Conservation (phyloP, 2,113 vertebrate genomes). For the Dissostichus mawsoni region DNA sequence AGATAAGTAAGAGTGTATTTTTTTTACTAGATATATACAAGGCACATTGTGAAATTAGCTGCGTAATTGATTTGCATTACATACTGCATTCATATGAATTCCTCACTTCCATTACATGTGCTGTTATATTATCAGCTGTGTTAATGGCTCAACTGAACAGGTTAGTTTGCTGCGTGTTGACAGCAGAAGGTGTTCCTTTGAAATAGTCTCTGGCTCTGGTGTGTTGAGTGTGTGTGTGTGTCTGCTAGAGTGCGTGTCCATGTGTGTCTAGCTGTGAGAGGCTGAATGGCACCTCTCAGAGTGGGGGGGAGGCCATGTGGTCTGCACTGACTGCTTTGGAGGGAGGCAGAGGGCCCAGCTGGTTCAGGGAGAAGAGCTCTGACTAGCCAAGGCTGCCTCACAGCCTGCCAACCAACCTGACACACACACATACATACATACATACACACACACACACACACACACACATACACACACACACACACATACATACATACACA, state of each 20-base stretch:
- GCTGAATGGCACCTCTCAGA: constrained; percentile 72
- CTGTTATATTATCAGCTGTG: background rate
- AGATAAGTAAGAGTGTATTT: background rate
- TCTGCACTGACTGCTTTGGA: constrained; percentile 72
- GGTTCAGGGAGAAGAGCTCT: constrained; percentile 78
- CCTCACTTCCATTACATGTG: no score
- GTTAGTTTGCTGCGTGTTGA: constrained; percentile 36
- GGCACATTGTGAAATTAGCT: no score
- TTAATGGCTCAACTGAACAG: constrained; percentile 25
- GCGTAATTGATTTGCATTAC: no score
- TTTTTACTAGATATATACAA: no score
- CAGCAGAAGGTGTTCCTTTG: constrained; percentile 49
- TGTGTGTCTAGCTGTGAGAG: constrained; percentile 53
- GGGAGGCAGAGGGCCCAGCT: constrained; percentile 81
- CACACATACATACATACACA: constrained; percentile 24
- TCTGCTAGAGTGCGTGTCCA: constrained; percentile 10
- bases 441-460: constrained; percentile 32
- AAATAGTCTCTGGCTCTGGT: constrained; percentile 24
- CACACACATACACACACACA: constrained; percentile 11
- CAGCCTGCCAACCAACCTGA: constrained; percentile 73
- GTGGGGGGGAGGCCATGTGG: constrained; percentile 78
- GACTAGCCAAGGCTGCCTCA: constrained; percentile 74
- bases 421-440: constrained; percentile 41
- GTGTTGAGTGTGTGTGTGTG: background rate
- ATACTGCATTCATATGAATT: no score